Evolutionary conservation across 2,113 vertebrate genomes (phyloP).

Genomic region (Apistogramma diplotaenia): DNA sequence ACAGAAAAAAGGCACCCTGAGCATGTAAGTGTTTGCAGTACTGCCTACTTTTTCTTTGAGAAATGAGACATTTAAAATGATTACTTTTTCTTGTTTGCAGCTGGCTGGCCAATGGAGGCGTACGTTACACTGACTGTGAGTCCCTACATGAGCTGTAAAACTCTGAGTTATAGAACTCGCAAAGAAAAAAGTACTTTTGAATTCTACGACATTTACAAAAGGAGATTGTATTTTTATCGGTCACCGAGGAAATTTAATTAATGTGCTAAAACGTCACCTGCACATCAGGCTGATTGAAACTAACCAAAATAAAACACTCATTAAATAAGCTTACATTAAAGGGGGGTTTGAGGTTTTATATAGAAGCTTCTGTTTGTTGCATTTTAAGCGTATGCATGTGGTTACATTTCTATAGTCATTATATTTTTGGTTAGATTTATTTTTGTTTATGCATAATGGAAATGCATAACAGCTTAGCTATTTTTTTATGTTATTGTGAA

Average conservation of each 20-base stretch:
- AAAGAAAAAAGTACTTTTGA: background rate
- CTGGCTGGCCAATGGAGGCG: slow-evolving; percentile 16
- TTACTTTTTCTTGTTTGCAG: slow-evolving; percentile 16
- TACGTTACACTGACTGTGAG: slow-evolving; percentile 33
- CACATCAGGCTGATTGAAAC: background rate
- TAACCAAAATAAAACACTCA: background rate
- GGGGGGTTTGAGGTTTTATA: background rate
- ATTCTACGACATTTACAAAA: background rate
- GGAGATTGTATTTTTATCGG: background rate
- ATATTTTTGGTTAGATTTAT: background rate
- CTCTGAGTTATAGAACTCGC: background rate
- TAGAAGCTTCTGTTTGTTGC: background rate
- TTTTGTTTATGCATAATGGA: background rate
- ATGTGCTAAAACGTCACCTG: background rate
- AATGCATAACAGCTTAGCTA: background rate
- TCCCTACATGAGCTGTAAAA: slow-evolving; percentile 58
- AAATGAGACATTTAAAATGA: background rate
- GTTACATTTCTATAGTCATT: background rate
- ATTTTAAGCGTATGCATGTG: background rate
- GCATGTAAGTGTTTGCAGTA: slow-evolving; percentile 40
- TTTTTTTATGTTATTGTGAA: background rate
- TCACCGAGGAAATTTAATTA: background rate
- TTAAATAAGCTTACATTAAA: background rate
- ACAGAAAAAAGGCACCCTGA: slow-evolving; percentile 42
- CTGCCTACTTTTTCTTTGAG: background rate